These are phyloP conservation scores for Lytechinus pictus DNA, from an alignment of 35 echinoderm and acorn worm species.

Conservation along the genomic window DNA sequence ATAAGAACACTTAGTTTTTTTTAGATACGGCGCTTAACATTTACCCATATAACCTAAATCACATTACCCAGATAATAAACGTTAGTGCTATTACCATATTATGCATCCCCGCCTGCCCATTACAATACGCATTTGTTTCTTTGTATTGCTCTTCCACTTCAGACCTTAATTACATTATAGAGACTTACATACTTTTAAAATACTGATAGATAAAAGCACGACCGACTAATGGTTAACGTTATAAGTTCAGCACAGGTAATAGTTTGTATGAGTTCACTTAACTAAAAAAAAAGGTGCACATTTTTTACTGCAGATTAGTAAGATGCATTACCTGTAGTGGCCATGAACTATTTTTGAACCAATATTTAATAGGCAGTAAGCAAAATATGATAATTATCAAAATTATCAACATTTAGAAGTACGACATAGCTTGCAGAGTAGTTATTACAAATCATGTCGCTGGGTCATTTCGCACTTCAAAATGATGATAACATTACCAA, in stretches of 20 bases:
- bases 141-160: background rate
- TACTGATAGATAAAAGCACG: background rate
- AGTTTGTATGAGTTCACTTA: background rate
- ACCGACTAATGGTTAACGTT: background rate
- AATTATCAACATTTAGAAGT: too few species aligned
- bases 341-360: too few species aligned
- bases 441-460: too few species aligned
- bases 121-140: background rate
- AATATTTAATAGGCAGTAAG: too few species aligned
- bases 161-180: background rate
- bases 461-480: background rate
- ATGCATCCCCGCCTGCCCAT: background rate
- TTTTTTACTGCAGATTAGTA: too few species aligned
- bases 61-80: background rate
- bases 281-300: background rate
- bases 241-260: background rate
- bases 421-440: too few species aligned
- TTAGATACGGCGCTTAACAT: background rate
- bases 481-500: background rate
- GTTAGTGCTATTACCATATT: background rate
- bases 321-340: too few species aligned
- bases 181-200: background rate
- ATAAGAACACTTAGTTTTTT: background rate
- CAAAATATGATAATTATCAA: too few species aligned
- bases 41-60: background rate